phyloP scores from a whole-genome alignment of 2,113 vertebrate genomes.

The Brachirus orientalis region DNA sequence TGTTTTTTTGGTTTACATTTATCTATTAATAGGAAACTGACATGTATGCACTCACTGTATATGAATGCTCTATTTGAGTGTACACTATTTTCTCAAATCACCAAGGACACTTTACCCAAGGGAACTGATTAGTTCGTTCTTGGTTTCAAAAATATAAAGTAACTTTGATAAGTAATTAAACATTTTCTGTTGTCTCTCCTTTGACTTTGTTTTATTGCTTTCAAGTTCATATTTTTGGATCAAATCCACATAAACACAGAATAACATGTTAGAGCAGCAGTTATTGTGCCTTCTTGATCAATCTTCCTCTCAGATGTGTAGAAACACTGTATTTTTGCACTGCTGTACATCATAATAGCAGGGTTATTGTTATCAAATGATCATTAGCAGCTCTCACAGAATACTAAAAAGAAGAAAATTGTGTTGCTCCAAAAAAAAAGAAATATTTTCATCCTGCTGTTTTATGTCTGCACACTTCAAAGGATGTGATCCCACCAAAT shows the following conservation, averaged over 20 bases:
- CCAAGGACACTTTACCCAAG: slow-evolving; percentile 77
- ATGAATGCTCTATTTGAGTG: slow-evolving; percentile 56
- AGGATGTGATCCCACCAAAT: slow-evolving; percentile 54
- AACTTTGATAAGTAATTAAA: slow-evolving; percentile 87
- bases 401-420: slow-evolving; percentile 26
- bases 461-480: slow-evolving; percentile 71
- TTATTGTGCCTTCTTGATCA: slow-evolving; percentile 60
- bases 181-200: slow-evolving; percentile 75
- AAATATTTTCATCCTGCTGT: slow-evolving; percentile 26
- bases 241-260: slow-evolving; percentile 62
- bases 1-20: slow-evolving; percentile 65
- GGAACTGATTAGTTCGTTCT: slow-evolving; percentile 80
- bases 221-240: slow-evolving; percentile 79
- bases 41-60: slow-evolving; percentile 73
- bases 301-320: slow-evolving; percentile 65
- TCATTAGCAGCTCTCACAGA: slow-evolving; percentile 67
- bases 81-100: slow-evolving; percentile 78
- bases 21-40: slow-evolving; percentile 81
- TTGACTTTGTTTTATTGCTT: slow-evolving; percentile 70
- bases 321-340: slow-evolving; percentile 39
- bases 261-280: slow-evolving; percentile 42
- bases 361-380: slow-evolving; percentile 73
- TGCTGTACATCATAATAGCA: slow-evolving; percentile 61
- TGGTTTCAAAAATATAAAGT: slow-evolving; percentile 72
- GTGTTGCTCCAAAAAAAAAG: slow-evolving; percentile 56